Percentiles rank a stretch among this genome's conserved stretches.
Evolutionary conservation across 1,140 invertebrate species (phyloP).

Genomic region (Glossosoma conforme): DNA sequence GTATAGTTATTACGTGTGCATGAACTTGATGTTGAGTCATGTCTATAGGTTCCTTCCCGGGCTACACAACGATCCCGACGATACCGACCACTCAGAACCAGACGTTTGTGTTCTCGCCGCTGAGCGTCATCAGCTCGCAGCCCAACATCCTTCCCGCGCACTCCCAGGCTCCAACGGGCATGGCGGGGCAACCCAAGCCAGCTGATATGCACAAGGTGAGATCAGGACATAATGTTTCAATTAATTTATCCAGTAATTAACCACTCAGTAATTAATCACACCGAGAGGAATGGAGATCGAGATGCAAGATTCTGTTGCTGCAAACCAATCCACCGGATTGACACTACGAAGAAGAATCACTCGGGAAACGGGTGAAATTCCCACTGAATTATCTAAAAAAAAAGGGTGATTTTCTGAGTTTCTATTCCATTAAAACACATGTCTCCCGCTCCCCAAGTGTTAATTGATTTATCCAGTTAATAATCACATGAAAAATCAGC

Average conservation of each 20-base stretch:
- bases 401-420: too few species aligned
- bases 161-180: slow-evolving; percentile 36
- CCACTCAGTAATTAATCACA: not conserved
- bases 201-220: slow-evolving; percentile 49
- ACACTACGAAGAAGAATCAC: too few species aligned
- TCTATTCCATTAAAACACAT: too few species aligned
- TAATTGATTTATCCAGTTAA: too few species aligned
- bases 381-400: not conserved
- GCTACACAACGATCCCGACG: slow-evolving; percentile 68
- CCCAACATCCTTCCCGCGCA: slow-evolving; percentile 58
- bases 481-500: too few species aligned
- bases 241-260: not conserved
- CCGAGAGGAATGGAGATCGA: too few species aligned
- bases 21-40: slow-evolving; percentile 1
- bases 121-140: slow-evolving; percentile 66
- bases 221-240: too few species aligned
- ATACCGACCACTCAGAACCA: slow-evolving; percentile 70
- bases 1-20: not conserved
- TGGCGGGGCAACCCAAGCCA: slow-evolving; percentile 44
- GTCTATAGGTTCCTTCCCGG: slow-evolving; percentile 54
- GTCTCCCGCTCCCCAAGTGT: too few species aligned
- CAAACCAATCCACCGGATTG: too few species aligned
- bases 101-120: slow-evolving; percentile 74
- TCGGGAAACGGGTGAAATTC: not conserved
- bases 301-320: too few species aligned